Conservation (phyloP, 1,140 invertebrate genomes). For the Antheraea mylitta region DNA sequence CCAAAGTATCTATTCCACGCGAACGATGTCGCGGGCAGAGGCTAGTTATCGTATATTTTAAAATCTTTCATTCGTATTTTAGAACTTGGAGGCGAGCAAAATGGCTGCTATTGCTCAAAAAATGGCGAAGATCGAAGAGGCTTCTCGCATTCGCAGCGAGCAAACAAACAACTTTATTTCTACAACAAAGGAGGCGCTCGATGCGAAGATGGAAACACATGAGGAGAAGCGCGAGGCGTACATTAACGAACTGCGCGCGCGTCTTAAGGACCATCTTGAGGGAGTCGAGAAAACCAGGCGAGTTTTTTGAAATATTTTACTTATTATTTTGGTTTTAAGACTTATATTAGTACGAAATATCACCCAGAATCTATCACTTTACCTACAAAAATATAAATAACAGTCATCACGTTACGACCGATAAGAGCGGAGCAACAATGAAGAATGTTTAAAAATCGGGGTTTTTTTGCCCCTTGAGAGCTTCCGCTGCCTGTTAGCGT, state of each 20-base stretch:
- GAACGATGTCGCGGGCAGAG: too few relatives aligned
- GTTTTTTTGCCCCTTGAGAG: too few relatives aligned
- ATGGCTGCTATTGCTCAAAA: slow-evolving; percentile 89
- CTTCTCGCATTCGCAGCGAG: slow-evolving; percentile 93
- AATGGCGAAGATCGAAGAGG: slow-evolving; percentile 92
- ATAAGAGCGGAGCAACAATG: too few relatives aligned
- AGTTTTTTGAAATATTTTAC: neutral
- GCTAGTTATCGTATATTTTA: neutral
- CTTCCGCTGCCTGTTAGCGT: too few relatives aligned
- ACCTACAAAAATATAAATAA: too few relatives aligned
- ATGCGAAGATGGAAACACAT: slow-evolving; percentile 93
- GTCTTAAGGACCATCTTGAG: slow-evolving; percentile 91
- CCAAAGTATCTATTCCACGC: too few relatives aligned
- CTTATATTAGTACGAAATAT: neutral
- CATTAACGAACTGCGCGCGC: slow-evolving; percentile 91
- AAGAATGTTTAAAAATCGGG: too few relatives aligned
- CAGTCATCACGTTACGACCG: too few relatives aligned
- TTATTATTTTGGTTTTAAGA: neutral
- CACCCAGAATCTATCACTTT: too few relatives aligned
- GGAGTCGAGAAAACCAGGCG: slow-evolving; percentile 90
- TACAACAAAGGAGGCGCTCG: slow-evolving; percentile 90
- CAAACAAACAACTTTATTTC: slow-evolving; percentile 90
- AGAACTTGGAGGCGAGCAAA: slow-evolving; percentile 91
- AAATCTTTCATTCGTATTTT: neutral
- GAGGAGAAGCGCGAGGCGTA: slow-evolving; percentile 93